Conservation (phyloP, 2,113 vertebrate genomes). For the Myotis davidii region DNA sequence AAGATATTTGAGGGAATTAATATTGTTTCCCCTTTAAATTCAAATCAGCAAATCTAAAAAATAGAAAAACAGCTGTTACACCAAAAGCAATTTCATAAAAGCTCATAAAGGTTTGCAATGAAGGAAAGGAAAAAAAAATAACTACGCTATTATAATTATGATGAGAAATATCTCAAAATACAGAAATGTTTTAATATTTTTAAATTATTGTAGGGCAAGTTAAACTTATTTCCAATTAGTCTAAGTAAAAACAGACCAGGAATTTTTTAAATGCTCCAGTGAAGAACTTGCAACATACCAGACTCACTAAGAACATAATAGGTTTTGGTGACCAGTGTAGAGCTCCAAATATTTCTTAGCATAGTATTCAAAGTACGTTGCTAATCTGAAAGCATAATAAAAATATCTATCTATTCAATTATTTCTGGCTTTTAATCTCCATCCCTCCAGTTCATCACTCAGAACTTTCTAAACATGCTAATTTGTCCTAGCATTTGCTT, state of each 20-base stretch:
- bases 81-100: slow-evolving; percentile 52
- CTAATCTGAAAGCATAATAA: slow-evolving; percentile 11
- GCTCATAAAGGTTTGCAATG: slow-evolving; percentile 41
- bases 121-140: slow-evolving; percentile 56
- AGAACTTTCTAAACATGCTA: slow-evolving; percentile 16
- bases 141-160: slow-evolving; percentile 58
- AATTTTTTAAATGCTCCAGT: slow-evolving; percentile 39
- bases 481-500: slow-evolving; percentile 15
- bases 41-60: slow-evolving; percentile 48
- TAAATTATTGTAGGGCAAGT: neutral
- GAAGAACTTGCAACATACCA: slow-evolving; percentile 1
- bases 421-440: slow-evolving; percentile 14
- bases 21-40: slow-evolving; percentile 69
- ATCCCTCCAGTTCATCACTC: neutral
- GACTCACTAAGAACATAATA: slow-evolving; percentile 7
- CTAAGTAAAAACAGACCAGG: neutral
- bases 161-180: slow-evolving; percentile 68
- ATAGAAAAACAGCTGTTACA: slow-evolving; percentile 20
- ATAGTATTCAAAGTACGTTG: neutral
- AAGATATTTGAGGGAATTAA: neutral
- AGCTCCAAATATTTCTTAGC: neutral
- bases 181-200: slow-evolving; percentile 49
- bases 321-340: neutral
- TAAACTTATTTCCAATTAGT: slow-evolving; percentile 63
- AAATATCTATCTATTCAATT: neutral